Evolutionary conservation across 2,888 invertebrate species (phyloP), one percentile per base, ranked within the genome.

Genomic region (Geophilus truncorum): DNA sequence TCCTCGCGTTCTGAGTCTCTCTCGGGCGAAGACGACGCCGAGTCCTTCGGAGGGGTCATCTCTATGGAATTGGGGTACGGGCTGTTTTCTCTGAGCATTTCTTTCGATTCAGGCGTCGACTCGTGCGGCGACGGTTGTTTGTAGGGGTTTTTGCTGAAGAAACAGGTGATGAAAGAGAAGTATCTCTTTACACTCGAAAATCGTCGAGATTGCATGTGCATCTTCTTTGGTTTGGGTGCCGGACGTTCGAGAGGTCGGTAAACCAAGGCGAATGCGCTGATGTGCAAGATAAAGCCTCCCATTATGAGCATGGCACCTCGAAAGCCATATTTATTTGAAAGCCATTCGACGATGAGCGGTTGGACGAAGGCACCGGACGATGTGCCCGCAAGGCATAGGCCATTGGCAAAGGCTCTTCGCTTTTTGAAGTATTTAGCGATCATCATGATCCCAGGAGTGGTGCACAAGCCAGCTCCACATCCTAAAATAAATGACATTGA

Each of bases 221-320:
- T 32, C 18, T 34, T 34, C 7, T 23, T 15, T 3, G 79, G 79
- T 40, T 36, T 34, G 12, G 23, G 77, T 1, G 4, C 36, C 15
- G 62, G 80, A 81, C 86, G 86, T 82, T 89, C 90, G 36, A 91
- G 88, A 0, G 90, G 91, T 7, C 90, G 89, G 86, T 92, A 93
- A 0, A 93, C 87, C 0, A 92, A 90, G 0, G 92, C 92, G 2
- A 92, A 90, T 3, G 92, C 91, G 82, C 93, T 93, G 1, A 93
- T 92, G 85, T 93, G 92, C 0, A 93, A 87, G 92, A 93, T 92
- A 15, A 93, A 92, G 0, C 91, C 92, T 82, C 92, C 93, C 32
- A 93, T 87, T 9, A 93, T 87, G 0, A 93, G 87, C 12, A 93
- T 90, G 10, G 93, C 92, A 15, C 93, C 93, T 85, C 92, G 92